Evolutionary conservation across 37 sponge, comb jelly and placozoan genomes (phyloP), one percentile per base, ranked within the genome.

Genomic region (Spongilla lacustris): DNA sequence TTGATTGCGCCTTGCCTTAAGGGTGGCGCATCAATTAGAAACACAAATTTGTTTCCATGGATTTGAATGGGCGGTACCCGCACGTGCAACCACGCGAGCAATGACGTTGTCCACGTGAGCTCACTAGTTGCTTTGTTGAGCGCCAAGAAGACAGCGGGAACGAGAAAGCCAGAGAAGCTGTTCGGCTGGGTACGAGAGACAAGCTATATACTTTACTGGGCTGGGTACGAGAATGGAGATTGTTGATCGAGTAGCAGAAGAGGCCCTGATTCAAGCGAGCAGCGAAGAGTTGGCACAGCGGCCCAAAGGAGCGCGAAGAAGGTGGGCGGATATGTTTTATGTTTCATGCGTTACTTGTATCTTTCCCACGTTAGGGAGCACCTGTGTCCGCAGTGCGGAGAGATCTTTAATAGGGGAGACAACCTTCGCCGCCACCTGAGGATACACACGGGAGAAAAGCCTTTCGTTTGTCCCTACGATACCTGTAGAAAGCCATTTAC

Each of bases 1-100:
- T 58, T 58, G 58, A 58, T 58, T 58, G 58, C 58, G 58, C 58
- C 58, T 58, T 58, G 58, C 58, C 58, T 58, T 58, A 58, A 58
- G 58, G 58, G 58, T 58, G 58, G 58, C 58, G 58, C 58, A 58
- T 58, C 19, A 58, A 58, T 58, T 58, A 58, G 58, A 58, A 58
- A 6, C 46, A 10, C 8, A 46, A 58, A 19, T 17, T 19, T 58
- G 58, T 58, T 58, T 58, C 58, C 58, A 58, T 58, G 58, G 58
- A 19, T 58, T 58, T 58, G 58, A 41, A 41, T 58, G 58, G 58
- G 14, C 58, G 58, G 58, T 6, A 17, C 21, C 21, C 19, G 19
- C 58, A 58, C 58, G 58, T 58, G 58, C 11, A 17, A 8, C 21
- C 58, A 58, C 58, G 58, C 11, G 58, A 58, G 58, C 19, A 14